These are phyloP conservation scores for Tychaedon coryphoeus DNA, from an alignment of 2,113 vertebrate species.

Conservation along the genomic window DNA sequence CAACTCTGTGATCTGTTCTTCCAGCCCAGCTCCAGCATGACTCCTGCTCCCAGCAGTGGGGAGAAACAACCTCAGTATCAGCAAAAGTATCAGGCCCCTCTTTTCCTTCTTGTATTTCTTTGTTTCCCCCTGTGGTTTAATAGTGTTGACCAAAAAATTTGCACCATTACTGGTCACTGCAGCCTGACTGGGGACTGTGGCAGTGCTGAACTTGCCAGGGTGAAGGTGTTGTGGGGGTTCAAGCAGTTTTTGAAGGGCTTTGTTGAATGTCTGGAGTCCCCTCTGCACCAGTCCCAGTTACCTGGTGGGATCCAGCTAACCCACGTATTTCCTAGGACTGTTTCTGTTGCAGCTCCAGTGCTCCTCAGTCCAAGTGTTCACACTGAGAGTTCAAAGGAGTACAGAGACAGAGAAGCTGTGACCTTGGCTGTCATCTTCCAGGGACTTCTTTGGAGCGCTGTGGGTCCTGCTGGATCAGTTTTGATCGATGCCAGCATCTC, in stretches of 20 bases:
- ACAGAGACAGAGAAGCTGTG: not conserved
- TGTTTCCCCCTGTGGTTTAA: not conserved
- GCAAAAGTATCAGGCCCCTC: not conserved
- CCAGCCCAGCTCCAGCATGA: not conserved
- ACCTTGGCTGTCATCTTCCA: not conserved
- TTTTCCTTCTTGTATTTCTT: not conserved
- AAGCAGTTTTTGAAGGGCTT: not conserved
- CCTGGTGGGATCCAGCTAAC: not conserved
- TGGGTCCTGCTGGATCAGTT: not conserved
- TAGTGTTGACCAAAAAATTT: not conserved
- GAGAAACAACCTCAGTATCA: not conserved
- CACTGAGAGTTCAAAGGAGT: not conserved
- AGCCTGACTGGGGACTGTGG: not conserved
- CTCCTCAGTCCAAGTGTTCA: not conserved
- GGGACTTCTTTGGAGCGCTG: not conserved
- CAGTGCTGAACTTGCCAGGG: not conserved
- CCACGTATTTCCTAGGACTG: not conserved
- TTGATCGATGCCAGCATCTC: fast-evolving
- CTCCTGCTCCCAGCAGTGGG: not conserved
- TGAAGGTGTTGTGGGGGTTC: not conserved
- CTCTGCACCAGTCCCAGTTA: not conserved
- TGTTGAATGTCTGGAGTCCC: not conserved
- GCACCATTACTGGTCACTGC: fast-evolving
- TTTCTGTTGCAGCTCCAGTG: not conserved
- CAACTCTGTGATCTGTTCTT: not conserved